Evolutionary conservation across 2,797 vertebrate species (phyloP), one percentile per base, ranked within the genome.

Genomic region (Pangasius mekongensis): DNA sequence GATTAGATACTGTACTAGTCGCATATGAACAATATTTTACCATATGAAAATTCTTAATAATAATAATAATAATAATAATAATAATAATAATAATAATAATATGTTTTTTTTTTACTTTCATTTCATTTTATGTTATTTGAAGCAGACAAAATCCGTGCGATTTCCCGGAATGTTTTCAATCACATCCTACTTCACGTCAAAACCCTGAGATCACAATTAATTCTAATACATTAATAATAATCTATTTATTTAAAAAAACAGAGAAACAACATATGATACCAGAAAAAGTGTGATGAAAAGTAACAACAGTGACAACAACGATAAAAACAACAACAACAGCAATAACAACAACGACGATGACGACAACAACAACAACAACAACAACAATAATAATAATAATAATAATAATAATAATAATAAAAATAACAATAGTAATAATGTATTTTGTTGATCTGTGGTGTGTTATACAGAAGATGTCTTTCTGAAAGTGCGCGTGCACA

Each of bases 401-500:
- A 64, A 83, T 39, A 86, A 89, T 24, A 86, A 56, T 9, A 86
- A 76, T 56, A 83, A 74, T 66, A 83, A 74, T 66, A 43, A 83
- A 67, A 56, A 71, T 62, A 49, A 81, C 81, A 24, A 58, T 73
- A 36, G 80, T 71, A 24, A 47, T 39, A 47, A 66, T 56, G 14
- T 0, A 36, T 8, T 66, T 52, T 6, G 18, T 13, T 84, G 49
- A 27, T 67, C 10, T 78, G 18, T 36, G 8, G 14, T 66, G 33
- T 16, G 2, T 30, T 30, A n/a, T 39, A 49, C 43, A 60, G 77
- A 43, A 87, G 52, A 86, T 78, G 82, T 83, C 76, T 88, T 90
- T 81, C 30, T 90, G 67, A 89, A 94, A 95, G 94, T 93, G 93
- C 92, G 52, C 89, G 83, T 84, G 85, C 62, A 88, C 85, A 88